These are phyloP conservation scores for Vulpes lagopus DNA, from an alignment of 2,113 vertebrate species.

Conservation along the genomic window DNA sequence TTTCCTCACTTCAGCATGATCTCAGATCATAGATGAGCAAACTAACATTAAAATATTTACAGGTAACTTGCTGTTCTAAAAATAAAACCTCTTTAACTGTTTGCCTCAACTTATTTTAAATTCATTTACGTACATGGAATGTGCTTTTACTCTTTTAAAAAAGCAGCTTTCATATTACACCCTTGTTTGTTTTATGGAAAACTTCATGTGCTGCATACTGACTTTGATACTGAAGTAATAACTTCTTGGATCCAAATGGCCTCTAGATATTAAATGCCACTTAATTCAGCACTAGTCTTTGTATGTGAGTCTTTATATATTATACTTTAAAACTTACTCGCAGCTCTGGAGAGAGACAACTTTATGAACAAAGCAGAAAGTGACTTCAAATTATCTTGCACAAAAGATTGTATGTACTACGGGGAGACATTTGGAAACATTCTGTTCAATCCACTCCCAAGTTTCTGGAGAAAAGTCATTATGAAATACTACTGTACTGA, in stretches of 20 bases:
- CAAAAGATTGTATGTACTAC: neutral
- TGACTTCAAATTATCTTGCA: neutral
- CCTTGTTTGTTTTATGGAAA: constrained; percentile 67
- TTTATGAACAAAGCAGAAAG: neutral
- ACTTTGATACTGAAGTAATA: constrained; percentile 50
- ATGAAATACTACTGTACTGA: constrained; percentile 63
- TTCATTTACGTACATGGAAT: constrained; percentile 87
- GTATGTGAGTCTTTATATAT: constrained; percentile 70
- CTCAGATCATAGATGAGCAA: constrained; percentile 89
- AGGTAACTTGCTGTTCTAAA: constrained; percentile 86
- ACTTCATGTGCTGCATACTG: constrained; percentile 69
- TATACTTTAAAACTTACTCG: neutral
- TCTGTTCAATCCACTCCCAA: constrained; percentile 32
- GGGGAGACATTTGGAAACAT: constrained; percentile 22
- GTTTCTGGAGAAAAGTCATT: constrained; percentile 64
- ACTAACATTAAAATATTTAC: constrained; percentile 92
- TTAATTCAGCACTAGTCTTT: constrained; percentile 61
- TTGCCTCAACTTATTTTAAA: constrained; percentile 80
- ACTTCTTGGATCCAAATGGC: constrained; percentile 72
- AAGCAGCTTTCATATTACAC: constrained; percentile 84
- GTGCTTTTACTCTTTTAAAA: constrained; percentile 85
- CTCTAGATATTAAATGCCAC: constrained; percentile 72
- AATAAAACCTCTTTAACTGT: constrained; percentile 84
- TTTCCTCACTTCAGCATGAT: constrained; percentile 86
- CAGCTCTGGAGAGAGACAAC: constrained; percentile 52